Evolutionary conservation across 2,888 invertebrate species (phyloP).

Genomic region (Pristionchus entomophagus): DNA sequence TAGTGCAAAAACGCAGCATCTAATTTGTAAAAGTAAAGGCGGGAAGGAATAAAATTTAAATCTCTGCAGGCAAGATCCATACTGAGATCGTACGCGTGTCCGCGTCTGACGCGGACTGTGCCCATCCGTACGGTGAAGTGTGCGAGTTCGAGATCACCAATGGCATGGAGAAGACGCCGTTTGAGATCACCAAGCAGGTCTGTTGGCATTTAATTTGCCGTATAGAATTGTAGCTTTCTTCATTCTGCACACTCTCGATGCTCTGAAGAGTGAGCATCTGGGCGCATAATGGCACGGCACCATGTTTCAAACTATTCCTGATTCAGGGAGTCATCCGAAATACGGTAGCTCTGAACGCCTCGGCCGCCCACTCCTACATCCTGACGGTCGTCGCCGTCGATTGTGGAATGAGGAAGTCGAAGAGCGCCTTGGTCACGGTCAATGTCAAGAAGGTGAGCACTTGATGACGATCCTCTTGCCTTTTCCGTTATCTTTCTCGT

Average conservation of each 20-base stretch:
- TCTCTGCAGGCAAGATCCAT: constrained; percentile 80
- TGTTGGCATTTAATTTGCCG: background rate
- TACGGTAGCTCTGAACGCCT: constrained; percentile 92
- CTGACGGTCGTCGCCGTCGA: constrained; percentile 96
- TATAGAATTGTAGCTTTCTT: too few relatives aligned
- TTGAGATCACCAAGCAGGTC: constrained; percentile 70
- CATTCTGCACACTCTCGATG: too few relatives aligned
- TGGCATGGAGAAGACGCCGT: constrained; percentile 71
- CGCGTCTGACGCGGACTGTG: constrained; percentile 93
- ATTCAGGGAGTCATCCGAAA: constrained; percentile 84
- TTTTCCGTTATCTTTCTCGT: too few relatives aligned
- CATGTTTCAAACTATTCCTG: background rate
- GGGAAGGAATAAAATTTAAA: background rate
- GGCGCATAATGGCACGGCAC: too few relatives aligned
- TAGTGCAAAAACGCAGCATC: too few relatives aligned
- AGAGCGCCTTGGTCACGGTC: constrained; percentile 95
- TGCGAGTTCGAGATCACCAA: constrained; percentile 96
- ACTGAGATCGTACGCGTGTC: constrained; percentile 92
- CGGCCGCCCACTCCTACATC: constrained; percentile 94
- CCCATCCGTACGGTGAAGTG: constrained; percentile 93
- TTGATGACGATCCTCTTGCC: too few relatives aligned
- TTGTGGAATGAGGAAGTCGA: constrained; percentile 89
- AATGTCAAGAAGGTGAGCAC: constrained; percentile 84
- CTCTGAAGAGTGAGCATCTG: too few relatives aligned
- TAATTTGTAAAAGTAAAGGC: background rate